These are phyloP conservation scores for Sphaerodactylus townsendi DNA, from an alignment of 2,113 vertebrate species.

Conservation along the genomic window DNA sequence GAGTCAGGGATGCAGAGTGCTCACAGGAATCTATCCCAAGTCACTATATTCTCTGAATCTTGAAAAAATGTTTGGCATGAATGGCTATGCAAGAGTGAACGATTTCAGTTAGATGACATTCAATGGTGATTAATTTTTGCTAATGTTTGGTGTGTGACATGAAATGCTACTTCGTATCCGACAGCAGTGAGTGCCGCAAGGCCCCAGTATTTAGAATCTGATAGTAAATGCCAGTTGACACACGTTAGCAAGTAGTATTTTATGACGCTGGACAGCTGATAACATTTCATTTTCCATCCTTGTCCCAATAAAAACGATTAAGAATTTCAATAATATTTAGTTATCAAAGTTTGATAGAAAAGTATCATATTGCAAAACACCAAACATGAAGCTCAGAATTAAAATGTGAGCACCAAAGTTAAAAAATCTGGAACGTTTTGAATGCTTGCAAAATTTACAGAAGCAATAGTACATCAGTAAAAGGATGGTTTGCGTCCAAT, in stretches of 20 bases:
- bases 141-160: neutral
- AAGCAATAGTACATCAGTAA: rapidly evolving
- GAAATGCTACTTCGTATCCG: neutral
- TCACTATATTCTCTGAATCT: neutral
- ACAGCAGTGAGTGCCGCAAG: neutral
- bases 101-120: neutral
- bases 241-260: neutral
- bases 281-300: neutral
- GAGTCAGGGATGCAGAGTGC: neutral
- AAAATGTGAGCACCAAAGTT: neutral
- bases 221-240: neutral
- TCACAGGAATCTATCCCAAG: neutral
- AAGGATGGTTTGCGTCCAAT: too few relatives aligned
- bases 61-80: neutral
- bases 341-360: too few relatives aligned
- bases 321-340: neutral
- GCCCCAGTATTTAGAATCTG: neutral
- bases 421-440: neutral
- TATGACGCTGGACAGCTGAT: neutral
- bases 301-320: neutral
- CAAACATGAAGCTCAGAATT: neutral
- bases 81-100: neutral
- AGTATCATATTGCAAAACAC: neutral
- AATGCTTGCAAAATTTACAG: neutral
- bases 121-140: neutral